Percentiles rank a stretch among this genome's conserved stretches.
Evolutionary conservation across 2,797 vertebrate genomes (phyloP).

Genomic region (Neostethus bicornis): DNA sequence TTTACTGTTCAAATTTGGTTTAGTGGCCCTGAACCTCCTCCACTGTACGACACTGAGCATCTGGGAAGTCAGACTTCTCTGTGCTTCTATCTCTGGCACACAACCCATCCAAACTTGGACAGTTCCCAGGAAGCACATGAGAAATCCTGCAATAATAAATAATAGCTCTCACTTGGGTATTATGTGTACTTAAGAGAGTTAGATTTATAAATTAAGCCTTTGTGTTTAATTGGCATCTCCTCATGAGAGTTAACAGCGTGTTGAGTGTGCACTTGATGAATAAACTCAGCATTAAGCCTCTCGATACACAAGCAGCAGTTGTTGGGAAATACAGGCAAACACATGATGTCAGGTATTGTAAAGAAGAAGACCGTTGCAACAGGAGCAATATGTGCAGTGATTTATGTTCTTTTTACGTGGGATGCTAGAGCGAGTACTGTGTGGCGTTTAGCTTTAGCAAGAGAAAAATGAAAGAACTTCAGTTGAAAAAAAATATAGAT

Average conservation of each 20-base stretch:
- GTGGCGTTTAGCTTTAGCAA: conserved; percentile 43
- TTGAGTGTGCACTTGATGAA: conserved; percentile 76
- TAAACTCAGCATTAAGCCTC: conserved; percentile 68
- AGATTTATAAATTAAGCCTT: conserved; percentile 73
- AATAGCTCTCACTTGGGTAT: conserved; percentile 68
- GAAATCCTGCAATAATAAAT: conserved; percentile 69
- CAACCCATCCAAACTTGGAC: conserved; percentile 52
- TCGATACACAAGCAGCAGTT: conserved; percentile 68
- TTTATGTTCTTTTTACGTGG: conserved; percentile 66
- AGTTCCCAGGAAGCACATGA: conserved; percentile 52
- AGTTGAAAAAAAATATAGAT: too few species aligned
- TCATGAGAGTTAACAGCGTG: conserved; percentile 68
- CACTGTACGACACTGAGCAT: conserved; percentile 60
- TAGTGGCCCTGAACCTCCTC: conserved; percentile 14
- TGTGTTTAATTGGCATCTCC: conserved; percentile 73
- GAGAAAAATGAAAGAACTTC: too few species aligned
- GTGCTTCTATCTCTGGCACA: conserved; percentile 44
- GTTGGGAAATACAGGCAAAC: conserved; percentile 74
- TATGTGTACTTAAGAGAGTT: conserved; percentile 66
- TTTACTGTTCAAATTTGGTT: conserved; percentile 4
- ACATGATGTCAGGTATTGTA: conserved; percentile 75
- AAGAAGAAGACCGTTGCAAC: conserved; percentile 69
- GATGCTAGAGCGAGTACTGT: conserved; percentile 56
- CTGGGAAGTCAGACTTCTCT: conserved; percentile 38
- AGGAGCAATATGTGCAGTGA: conserved; percentile 71